Conservation (phyloP, 2,888 invertebrate species). For the Villa cingulata region DNA sequence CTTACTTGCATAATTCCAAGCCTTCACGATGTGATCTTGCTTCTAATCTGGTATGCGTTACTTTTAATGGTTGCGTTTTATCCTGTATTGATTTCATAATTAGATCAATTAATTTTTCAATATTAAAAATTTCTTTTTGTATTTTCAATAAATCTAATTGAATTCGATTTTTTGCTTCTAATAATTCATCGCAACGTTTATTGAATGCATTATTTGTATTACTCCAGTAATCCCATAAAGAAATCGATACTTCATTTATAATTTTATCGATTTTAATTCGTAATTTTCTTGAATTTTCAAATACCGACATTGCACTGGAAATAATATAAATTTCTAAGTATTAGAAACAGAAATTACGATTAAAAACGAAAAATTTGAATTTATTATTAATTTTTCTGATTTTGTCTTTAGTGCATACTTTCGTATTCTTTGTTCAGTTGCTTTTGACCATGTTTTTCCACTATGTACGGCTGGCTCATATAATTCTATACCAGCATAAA, state of each 20-base stretch:
- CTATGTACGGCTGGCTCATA: conserved; percentile 73
- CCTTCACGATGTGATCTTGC: conserved; percentile 78
- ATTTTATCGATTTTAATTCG: conserved; percentile 65
- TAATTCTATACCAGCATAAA: conserved; percentile 78
- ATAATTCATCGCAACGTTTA: conserved; percentile 57
- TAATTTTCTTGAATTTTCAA: conserved; percentile 65
- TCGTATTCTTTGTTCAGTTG: conserved; percentile 42
- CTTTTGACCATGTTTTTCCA: conserved; percentile 69
- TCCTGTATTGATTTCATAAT: conserved; percentile 82
- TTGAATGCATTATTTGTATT: conserved; percentile 69
- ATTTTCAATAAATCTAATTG: conserved; percentile 41
- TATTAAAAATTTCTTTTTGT: conserved; percentile 86
- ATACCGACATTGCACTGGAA: conserved; percentile 56
- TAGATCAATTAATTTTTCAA: conserved; percentile 82
- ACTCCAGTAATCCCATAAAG: conserved; percentile 82
- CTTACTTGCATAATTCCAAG: conserved; percentile 76
- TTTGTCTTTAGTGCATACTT: conserved; percentile 16
- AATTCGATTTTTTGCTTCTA: conserved; percentile 73
- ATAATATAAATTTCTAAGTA: too few species aligned
- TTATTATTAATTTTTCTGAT: neutral
- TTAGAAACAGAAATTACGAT: neutral
- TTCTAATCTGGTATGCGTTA: conserved; percentile 80
- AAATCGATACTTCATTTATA: conserved; percentile 63
- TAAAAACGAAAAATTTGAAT: neutral
- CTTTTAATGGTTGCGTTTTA: conserved; percentile 68